These are phyloP conservation scores for Vanessa tameamea DNA, from an alignment of 1,140 invertebrate genomes.

Conservation along the genomic window DNA sequence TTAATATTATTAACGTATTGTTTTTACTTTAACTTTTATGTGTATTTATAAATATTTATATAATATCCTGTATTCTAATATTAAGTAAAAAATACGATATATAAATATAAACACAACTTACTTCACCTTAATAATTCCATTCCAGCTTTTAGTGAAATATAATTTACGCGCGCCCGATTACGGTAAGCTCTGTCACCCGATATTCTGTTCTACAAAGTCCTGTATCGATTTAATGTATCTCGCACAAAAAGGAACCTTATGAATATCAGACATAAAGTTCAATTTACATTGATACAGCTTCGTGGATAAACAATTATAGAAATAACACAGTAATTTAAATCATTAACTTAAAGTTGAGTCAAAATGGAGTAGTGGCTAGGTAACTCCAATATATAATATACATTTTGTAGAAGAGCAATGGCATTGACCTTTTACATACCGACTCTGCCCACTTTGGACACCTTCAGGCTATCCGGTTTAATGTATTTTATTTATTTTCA, in stretches of 20 bases:
- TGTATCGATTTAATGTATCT: constrained; percentile 8
- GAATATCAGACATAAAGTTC: background rate
- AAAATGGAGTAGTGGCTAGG: too few species aligned
- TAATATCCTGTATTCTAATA: background rate
- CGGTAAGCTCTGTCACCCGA: constrained; percentile 20
- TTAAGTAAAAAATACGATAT: background rate
- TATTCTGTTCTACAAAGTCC: constrained; percentile 12
- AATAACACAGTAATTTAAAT: background rate
- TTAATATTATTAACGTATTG: too few species aligned
- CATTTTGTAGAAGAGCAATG: too few species aligned
- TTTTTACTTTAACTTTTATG: too few species aligned
- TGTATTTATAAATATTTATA: too few species aligned
- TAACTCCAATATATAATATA: too few species aligned
- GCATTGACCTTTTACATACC: too few species aligned
- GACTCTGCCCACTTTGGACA: too few species aligned
- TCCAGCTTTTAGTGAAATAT: constrained; percentile 14
- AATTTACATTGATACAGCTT: background rate
- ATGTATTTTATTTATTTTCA: too few species aligned
- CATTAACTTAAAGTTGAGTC: too few species aligned
- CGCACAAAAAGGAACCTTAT: background rate
- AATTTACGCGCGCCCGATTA: constrained; percentile 18
- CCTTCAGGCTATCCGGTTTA: too few species aligned
- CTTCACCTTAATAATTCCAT: constrained; percentile 15
- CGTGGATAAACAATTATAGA: background rate
- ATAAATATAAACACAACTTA: background rate